Conservation (phyloP, 2,888 invertebrate species). For the Eurytoma adleriae region DNA sequence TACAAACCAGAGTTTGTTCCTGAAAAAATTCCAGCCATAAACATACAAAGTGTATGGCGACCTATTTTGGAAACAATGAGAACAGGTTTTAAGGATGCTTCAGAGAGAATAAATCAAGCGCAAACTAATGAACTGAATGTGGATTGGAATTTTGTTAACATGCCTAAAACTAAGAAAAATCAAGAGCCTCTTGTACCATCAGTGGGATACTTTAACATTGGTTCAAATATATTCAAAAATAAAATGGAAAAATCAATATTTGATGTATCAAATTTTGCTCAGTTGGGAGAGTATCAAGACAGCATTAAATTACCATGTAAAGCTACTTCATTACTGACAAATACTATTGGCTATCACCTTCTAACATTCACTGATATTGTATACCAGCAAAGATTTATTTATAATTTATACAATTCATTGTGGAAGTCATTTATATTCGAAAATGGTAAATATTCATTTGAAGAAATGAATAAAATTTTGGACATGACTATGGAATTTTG, state of each 20-base stretch:
- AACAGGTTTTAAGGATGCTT: slow-evolving; percentile 66
- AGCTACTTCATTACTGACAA: slow-evolving; percentile 70
- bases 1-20: slow-evolving; percentile 74
- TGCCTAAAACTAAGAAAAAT: slow-evolving; percentile 52
- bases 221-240: slow-evolving; percentile 66
- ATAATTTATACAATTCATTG: slow-evolving; percentile 71
- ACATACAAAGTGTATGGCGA: slow-evolving; percentile 71
- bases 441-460: slow-evolving; percentile 64
- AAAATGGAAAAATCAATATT: slow-evolving; percentile 68
- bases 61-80: slow-evolving; percentile 67
- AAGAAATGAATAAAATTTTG: slow-evolving; percentile 67
- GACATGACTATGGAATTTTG: slow-evolving; percentile 69
- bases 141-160: slow-evolving; percentile 62
- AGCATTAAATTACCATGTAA: slow-evolving; percentile 69
- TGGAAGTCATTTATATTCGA: slow-evolving; percentile 70
- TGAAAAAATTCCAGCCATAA: slow-evolving; percentile 69
- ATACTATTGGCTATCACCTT: slow-evolving; percentile 71
- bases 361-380: slow-evolving; percentile 69
- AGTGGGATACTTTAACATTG: slow-evolving; percentile 70
- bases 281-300: slow-evolving; percentile 69
- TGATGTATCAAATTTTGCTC: slow-evolving; percentile 66
- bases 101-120: slow-evolving; percentile 60
- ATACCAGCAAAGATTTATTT: slow-evolving; percentile 72
- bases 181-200: slow-evolving; percentile 65
- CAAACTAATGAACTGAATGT: slow-evolving; percentile 54